Base-by-base conservation (phyloP, 2,113 vertebrate genomes). In the Semnopithecus entellus region DNA sequence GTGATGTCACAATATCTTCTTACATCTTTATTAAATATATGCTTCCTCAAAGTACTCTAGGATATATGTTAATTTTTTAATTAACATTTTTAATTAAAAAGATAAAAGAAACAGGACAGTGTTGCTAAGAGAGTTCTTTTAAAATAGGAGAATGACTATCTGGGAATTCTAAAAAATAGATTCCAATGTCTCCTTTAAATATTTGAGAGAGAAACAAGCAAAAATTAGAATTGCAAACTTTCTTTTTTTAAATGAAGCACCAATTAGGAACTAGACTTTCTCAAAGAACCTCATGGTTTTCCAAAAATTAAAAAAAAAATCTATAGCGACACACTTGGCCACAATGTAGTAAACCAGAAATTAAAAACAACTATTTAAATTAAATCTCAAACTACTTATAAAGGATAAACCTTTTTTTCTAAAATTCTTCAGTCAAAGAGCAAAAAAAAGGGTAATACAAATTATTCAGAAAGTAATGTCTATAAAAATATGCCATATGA, bases 211-310 rank as follows among this genome's bases (percentile, higher is more conserved):
- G 40, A 80, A 64, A 55, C 72, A 88, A 81, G 16, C 68, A 27
- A 45, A 68, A 92, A 80, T 50, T 66, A 82, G 38, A 88, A 85
- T 59, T n/a, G 61, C 35, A 97, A 66, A 79, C 72, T 43, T 22
- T n/a, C 50, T 55, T 2, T 18, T 40, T 40, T 5, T 8, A 52
- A 91, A 82, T 75, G 32, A 97, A 95, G 80, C 7, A 45, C 27
- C 23, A 55, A 25, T n/a, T 61, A 43, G 32, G 7, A 25, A 70
- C 48, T 6, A 5, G 72, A 64, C 40, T 88, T 91, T 82, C 43
- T 84, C 16, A 80, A 94, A 94, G 40, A 91, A 80, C 52, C n/a
- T 87, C 72, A 95, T 13, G 55, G 32, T 17, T 91, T 91, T 87
- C 59, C 22, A 27, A 23, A 93, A 86, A 55, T 57, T 66, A 45